phyloP scores from a whole-genome alignment of 2,888 invertebrate species.

The Melanotus villosus region DNA sequence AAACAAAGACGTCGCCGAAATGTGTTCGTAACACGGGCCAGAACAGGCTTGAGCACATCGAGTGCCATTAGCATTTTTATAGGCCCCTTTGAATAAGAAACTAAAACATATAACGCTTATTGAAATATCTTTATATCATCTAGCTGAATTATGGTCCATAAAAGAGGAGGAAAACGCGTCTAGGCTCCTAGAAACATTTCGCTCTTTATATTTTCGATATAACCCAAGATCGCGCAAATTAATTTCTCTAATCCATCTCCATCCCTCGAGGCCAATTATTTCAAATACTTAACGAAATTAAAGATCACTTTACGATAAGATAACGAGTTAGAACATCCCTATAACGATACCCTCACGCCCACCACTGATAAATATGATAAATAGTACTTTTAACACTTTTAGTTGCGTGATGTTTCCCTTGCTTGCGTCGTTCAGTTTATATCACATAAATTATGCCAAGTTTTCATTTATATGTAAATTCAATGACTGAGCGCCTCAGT shows the following conservation, averaged over 20 bases:
- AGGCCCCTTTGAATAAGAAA: constrained; percentile 46
- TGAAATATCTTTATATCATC: constrained; percentile 44
- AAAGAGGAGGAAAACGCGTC: constrained; percentile 24
- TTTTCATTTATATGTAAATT: constrained; percentile 65
- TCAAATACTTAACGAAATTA: background rate
- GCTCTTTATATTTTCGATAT: too few relatives aligned
- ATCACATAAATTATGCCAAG: constrained; percentile 57
- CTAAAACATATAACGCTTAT: constrained; percentile 46
- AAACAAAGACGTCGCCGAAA: constrained; percentile 34
- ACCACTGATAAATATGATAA: constrained; percentile 36
- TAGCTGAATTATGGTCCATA: constrained; percentile 36
- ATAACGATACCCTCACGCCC: too few relatives aligned
- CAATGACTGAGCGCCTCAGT: constrained; percentile 49
- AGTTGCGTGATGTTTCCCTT: constrained; percentile 42
- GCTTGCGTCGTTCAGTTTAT: constrained; percentile 41
- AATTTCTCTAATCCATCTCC: background rate
- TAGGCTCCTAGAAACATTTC: background rate
- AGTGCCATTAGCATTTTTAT: constrained; percentile 47
- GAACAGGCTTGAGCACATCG: constrained; percentile 34
- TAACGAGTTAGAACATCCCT: background rate
- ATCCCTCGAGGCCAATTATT: background rate
- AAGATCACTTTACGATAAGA: background rate
- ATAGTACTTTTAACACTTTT: constrained; percentile 42
- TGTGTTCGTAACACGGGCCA: constrained; percentile 38
- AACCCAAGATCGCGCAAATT: background rate